Base-by-base conservation (phyloP, 1,140 invertebrate species). In the Magallana angulata region DNA sequence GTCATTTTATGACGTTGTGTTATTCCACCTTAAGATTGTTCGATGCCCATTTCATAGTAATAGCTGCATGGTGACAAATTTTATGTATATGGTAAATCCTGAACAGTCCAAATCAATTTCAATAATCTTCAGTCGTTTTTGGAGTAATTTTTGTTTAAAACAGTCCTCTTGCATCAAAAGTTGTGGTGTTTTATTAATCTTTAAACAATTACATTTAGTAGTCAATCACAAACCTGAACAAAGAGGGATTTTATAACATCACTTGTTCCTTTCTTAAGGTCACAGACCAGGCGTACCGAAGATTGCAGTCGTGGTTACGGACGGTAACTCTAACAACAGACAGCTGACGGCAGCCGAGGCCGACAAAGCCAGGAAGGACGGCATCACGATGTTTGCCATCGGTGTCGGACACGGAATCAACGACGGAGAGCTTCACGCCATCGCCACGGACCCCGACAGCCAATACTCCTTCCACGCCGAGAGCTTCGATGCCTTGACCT, bases 341-440 rank as follows among this genome's bases (percentile, higher is more conserved):
- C 87, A 86, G 11, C 16, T 89, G 11, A 93, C 93, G 0, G 68
- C 87, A 48, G 82, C 84, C 6, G 87, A 91, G 58, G 92, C 92
- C 2, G 30, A 88, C 11, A 81, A 76, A 14, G 92, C 92, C 8
- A 84, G 90, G 62, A 68, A 90, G 6, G 86, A 85, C 16, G 92
- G 93, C 12, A 92, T 93, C n/a, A 92, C 83, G 9, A 76, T 94
- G 59, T 92, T 93, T 59, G 87, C 91, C 57, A 91, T 94, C 85
- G 93, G 93, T 56, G 90, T 93, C 68, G 93, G 93, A n/a, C 88
- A 86, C 36, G 91, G 91, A 64, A 89, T 91, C 71, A 90, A 87
- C 68, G 30, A 88, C 12, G 71, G n/a, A 9, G 91, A 92, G 71
- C 16, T 92, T n/a, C 88, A 87, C 11, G 87, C 87, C 0, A 90